phyloP scores from a whole-genome alignment of 1,140 invertebrate genomes.

The Tetragnatha versicolor region DNA sequence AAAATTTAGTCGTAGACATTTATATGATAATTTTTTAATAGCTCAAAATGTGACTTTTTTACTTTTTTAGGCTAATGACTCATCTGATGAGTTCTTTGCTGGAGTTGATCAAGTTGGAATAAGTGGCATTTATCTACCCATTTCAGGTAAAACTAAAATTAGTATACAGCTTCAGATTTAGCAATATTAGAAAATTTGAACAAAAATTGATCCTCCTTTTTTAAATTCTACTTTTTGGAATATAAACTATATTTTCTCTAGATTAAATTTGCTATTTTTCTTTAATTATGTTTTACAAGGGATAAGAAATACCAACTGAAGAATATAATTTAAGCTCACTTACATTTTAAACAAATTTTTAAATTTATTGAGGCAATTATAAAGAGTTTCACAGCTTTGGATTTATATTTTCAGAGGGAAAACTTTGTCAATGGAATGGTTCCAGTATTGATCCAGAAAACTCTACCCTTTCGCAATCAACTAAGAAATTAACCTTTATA shows the following conservation, averaged over 20 bases:
- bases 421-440: slow-evolving; percentile 82
- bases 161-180: not conserved
- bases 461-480: slow-evolving; percentile 80
- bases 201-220: no score
- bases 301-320: no score
- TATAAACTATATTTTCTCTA: no score
- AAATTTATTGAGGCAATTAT: no score
- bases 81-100: slow-evolving; percentile 1
- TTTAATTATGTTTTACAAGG: no score
- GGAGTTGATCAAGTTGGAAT: slow-evolving; percentile 5
- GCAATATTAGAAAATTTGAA: not conserved
- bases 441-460: slow-evolving; percentile 7
- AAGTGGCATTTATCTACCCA: slow-evolving; percentile 19
- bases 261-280: no score
- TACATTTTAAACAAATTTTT: no score
- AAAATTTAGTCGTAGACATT: no score
- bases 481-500: slow-evolving; percentile 78
- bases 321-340: no score
- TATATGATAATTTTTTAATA: not conserved
- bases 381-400: no score
- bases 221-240: no score
- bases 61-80: not conserved
- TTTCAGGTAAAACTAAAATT: slow-evolving; percentile 15
- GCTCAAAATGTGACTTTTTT: not conserved
- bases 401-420: slow-evolving; percentile 65